A percentile compares a stretch with the other conserved stretches of the same genome.
These are phyloP conservation scores for Dryoscopus gambensis DNA, from an alignment of 2,113 vertebrate species.

Conservation along the genomic window DNA sequence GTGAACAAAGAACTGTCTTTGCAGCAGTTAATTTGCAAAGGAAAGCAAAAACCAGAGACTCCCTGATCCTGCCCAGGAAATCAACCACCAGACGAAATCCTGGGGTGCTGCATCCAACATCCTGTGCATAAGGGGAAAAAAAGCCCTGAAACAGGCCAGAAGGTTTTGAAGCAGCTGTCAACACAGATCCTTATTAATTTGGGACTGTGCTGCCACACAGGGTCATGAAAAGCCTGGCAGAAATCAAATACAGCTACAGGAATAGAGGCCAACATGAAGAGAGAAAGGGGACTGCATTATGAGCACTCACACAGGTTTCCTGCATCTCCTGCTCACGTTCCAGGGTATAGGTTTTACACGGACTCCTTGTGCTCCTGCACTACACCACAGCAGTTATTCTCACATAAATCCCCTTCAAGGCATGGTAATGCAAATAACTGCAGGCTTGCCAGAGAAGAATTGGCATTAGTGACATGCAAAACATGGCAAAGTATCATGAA, in stretches of 20 bases:
- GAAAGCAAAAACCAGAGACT: background rate
- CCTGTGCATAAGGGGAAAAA: background rate
- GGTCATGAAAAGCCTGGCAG: background rate
- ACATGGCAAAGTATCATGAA: accelerated
- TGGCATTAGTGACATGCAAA: background rate
- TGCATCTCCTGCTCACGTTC: background rate
- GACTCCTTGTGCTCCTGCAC: background rate
- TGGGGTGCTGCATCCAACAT: background rate
- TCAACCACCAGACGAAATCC: background rate
- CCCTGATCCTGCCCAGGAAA: background rate
- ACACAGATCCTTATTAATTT: conserved; percentile 29
- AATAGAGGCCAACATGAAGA: background rate
- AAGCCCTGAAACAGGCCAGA: background rate
- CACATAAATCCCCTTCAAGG: background rate
- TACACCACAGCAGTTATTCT: background rate
- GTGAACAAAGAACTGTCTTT: background rate
- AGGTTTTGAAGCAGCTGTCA: conserved; percentile 9
- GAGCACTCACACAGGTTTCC: background rate
- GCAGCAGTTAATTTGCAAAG: background rate
- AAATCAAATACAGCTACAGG: conserved; percentile 11
- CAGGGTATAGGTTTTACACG: background rate
- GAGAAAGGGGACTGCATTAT: background rate
- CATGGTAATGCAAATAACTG: background rate
- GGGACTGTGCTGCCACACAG: background rate
- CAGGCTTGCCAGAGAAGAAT: background rate